Evolutionary conservation across 2,888 invertebrate genomes (phyloP).

Genomic region (Campaea margaritaria): DNA sequence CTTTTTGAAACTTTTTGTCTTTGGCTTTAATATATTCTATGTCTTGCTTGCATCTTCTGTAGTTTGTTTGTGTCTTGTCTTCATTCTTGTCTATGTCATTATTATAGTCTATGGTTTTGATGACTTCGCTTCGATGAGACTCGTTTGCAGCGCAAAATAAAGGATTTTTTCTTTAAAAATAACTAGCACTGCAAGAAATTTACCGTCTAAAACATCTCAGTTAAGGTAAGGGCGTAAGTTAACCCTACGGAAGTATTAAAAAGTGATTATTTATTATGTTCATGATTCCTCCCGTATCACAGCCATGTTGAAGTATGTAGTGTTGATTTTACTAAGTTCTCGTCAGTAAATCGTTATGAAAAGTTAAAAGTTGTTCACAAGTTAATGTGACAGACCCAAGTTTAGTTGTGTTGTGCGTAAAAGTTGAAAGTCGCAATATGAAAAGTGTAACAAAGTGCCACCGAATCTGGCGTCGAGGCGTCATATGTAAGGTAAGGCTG

Average conservation of each 20-base stretch:
- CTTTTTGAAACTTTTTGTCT: not conserved
- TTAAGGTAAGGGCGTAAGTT: conserved; percentile 85
- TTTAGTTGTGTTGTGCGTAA: conserved; percentile 83
- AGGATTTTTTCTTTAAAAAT: conserved; percentile 68
- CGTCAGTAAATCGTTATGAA: conserved; percentile 78
- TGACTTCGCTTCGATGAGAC: conserved; percentile 71
- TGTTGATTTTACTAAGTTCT: conserved; percentile 83
- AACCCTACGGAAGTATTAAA: conserved; percentile 79
- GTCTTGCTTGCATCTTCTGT: too few species aligned
- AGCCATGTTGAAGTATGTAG: conserved; percentile 83
- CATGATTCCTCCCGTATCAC: conserved; percentile 83
- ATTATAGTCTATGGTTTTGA: conserved; percentile 40
- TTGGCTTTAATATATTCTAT: not conserved
- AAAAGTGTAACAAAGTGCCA: conserved; percentile 85
- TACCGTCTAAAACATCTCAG: conserved; percentile 79
- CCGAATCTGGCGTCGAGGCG: conserved; percentile 82
- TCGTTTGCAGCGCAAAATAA: conserved; percentile 75
- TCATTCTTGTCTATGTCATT: too few species aligned
- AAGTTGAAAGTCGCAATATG: conserved; percentile 82
- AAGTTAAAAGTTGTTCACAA: conserved; percentile 81
- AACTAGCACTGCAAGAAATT: conserved; percentile 77
- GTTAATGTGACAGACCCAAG: conserved; percentile 83
- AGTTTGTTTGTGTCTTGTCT: too few species aligned
- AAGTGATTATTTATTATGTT: conserved; percentile 85
- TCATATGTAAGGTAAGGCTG: conserved; percentile 84